Conservation (phyloP, 2,888 invertebrate genomes). For the Adela reaumurella region DNA sequence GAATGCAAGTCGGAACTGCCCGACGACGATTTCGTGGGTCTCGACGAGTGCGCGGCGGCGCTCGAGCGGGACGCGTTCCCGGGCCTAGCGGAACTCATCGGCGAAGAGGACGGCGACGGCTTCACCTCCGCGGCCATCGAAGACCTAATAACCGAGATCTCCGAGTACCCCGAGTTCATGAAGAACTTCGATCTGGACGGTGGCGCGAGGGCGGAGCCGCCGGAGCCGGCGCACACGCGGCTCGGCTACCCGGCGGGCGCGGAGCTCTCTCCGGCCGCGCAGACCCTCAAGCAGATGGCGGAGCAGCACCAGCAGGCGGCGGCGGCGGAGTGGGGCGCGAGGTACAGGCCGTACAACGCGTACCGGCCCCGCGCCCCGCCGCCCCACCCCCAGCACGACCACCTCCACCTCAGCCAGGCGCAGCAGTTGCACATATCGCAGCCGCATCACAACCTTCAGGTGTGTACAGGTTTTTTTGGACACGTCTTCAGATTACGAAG, state of each 20-base stretch:
- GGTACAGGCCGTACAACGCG: conserved; percentile 57
- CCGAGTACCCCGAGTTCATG: conserved; percentile 80
- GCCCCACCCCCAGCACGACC: conserved; percentile 38
- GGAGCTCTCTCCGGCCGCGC: conserved; percentile 87
- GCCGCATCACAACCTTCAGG: conserved; percentile 78
- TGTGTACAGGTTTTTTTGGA: too few relatives aligned
- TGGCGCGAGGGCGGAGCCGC: conserved; percentile 32
- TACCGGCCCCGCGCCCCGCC: conserved; percentile 45
- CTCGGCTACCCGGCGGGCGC: conserved; percentile 39
- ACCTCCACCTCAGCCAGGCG: conserved; percentile 81
- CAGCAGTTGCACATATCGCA: conserved; percentile 85
- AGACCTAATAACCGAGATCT: conserved; percentile 83
- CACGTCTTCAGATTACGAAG: too few relatives aligned
- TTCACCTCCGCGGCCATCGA: conserved; percentile 74
- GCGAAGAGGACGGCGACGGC: conserved; percentile 79
- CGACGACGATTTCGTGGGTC: conserved; percentile 81
- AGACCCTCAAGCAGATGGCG: conserved; percentile 95
- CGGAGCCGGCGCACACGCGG: conserved; percentile 46
- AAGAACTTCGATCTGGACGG: conserved; percentile 70
- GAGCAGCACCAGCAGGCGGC: conserved; percentile 87
- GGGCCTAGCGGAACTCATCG: conserved; percentile 75
- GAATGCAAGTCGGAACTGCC: conserved; percentile 70
- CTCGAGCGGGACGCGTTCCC: conserved; percentile 84
- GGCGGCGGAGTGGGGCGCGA: conserved; percentile 54
- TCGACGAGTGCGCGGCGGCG: conserved; percentile 80